These are phyloP conservation scores for Aphelenchoides bicaudatus DNA, from an alignment of 2,888 invertebrate species.

Conservation along the genomic window DNA sequence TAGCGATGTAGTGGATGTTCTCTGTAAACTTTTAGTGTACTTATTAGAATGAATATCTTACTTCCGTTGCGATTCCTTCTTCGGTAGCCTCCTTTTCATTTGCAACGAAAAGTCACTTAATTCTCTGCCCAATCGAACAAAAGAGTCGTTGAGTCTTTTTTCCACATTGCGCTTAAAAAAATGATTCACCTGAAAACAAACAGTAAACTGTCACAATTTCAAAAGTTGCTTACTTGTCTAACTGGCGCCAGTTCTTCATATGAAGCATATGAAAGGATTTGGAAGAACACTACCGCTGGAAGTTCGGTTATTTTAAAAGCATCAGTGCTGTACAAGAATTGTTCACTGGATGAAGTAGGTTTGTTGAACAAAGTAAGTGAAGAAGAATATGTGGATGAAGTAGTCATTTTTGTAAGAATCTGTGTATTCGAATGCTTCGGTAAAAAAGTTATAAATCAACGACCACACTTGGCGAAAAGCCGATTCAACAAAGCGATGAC, in stretches of 20 bases:
- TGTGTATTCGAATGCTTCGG: too few relatives aligned
- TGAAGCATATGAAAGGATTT: neutral
- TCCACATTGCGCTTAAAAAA: slow-evolving; percentile 18
- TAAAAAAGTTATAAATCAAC: too few relatives aligned
- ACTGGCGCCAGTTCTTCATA: neutral
- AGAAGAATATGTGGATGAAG: too few relatives aligned
- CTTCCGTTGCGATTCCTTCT: slow-evolving; percentile 14
- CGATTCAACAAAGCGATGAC: too few relatives aligned
- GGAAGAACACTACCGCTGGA: neutral
- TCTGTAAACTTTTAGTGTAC: neutral
- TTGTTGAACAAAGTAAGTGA: too few relatives aligned
- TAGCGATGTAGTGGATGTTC: slow-evolving; percentile 25
- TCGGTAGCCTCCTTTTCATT: slow-evolving; percentile 20
- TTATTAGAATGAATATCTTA: neutral
- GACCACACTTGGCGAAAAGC: too few relatives aligned
- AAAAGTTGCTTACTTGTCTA: neutral
- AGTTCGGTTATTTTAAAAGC: too few relatives aligned
- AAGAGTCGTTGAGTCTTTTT: slow-evolving; percentile 18
- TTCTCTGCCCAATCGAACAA: slow-evolving; percentile 16
- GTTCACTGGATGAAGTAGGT: too few relatives aligned
- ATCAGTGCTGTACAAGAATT: too few relatives aligned
- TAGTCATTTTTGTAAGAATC: too few relatives aligned
- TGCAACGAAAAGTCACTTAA: slow-evolving; percentile 1
- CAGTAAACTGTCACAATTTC: neutral
- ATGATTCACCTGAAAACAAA: neutral